Conservation (phyloP, 1,140 invertebrate species). For the Physella acuta region DNA sequence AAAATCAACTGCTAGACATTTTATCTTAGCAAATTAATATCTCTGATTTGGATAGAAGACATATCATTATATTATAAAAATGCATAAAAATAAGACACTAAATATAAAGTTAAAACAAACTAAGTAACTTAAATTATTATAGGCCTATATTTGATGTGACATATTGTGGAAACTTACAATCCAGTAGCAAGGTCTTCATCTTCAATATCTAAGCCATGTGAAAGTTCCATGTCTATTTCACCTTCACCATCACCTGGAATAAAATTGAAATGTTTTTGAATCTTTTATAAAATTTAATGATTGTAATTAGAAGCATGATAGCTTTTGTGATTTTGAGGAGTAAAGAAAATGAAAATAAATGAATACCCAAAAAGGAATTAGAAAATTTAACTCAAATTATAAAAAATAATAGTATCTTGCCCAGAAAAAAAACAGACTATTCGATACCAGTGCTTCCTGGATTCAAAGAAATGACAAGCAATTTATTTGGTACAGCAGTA, state of each 20-base stretch:
- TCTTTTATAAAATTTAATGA: not conserved
- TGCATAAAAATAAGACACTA: not conserved
- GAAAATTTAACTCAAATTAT: no score
- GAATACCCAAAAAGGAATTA: not conserved
- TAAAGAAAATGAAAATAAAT: not conserved
- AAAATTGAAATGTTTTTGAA: not conserved
- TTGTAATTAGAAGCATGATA: not conserved
- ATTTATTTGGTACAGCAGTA: no score
- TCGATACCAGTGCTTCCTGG: no score
- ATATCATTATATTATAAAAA: not conserved
- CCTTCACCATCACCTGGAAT: conserved; percentile 7
- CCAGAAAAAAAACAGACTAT: no score
- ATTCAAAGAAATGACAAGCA: no score
- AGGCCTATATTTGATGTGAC: no score
- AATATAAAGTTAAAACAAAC: not conserved
- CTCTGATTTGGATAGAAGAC: not conserved
- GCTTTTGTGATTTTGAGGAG: not conserved
- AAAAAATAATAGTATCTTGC: no score
- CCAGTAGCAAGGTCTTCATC: conserved; percentile 25
- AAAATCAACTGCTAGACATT: no score
- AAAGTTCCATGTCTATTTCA: conserved; percentile 21
- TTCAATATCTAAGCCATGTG: not conserved
- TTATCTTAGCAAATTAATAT: not conserved
- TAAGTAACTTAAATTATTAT: not conserved
- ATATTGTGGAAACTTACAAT: conserved; percentile 24